Evolutionary conservation across 1,140 invertebrate genomes (phyloP), one percentile per base, ranked within the genome.

Genomic region (Zaprionus davidi): DNA sequence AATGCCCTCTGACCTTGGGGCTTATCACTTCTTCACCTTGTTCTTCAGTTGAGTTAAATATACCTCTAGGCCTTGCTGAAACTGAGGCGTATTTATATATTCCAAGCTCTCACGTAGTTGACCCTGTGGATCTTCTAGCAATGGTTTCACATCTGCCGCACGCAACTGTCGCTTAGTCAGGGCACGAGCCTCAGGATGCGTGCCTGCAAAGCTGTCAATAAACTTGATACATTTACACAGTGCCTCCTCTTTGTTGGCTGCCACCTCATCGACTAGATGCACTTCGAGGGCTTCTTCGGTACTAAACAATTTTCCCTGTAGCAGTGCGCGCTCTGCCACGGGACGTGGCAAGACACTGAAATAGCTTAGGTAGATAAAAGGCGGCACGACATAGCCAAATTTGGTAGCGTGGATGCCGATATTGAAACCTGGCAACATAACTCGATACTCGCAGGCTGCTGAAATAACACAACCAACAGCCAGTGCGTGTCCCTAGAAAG

Each of bases 381-480:
- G 94, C 5, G 96, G 96, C 22, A 96, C 96, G 13, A 95, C 93
- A 73, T 97, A 96, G 53, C 97, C 97, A 53, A 98, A 74, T 51
- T 84, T 81, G 0, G 95, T 95, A 92, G 95, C 95, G 92, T 98
- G 98, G 0, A 98, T 93, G 11, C 97, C 97, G 73, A 98, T 98
- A 1, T 94, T 95, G 78, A 94, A 95, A 75, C 97, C 96, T 0
- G 95, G 96, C 41, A 94, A 91, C 95, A 98, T 97, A 7, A 96
- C 94, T 81, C 97, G 94, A 83, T 98, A 98, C 93, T 98, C 97
- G 92, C 97, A 97, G 58, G 95, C 95, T 78, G 97, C 94, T 6
- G 97, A 94, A 41, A 98, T 76, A 3, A 98, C 92, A 92, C 97
- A 98, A 3, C 97, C 97, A 38, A 97, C 97, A 20, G 97, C 97